Evolutionary conservation across 2,797 vertebrate genomes (phyloP).

Genomic region (Mormyrus proboscirostris): DNA sequence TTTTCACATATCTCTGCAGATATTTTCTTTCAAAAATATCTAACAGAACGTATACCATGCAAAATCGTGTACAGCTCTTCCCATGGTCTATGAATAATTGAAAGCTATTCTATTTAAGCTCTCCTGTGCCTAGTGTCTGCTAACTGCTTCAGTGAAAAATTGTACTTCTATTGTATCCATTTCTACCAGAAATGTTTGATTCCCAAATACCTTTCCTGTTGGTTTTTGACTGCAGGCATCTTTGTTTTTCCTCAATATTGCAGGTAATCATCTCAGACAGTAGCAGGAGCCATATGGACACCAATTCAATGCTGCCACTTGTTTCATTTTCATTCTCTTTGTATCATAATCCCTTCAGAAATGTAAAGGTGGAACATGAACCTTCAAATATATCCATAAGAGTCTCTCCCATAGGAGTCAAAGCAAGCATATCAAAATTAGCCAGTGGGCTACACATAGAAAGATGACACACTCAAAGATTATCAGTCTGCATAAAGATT

Average conservation of each 20-base stretch:
- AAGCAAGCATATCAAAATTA: background rate
- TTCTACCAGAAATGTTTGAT: background rate
- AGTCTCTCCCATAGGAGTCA: background rate
- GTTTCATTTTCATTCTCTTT: background rate
- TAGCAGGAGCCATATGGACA: background rate
- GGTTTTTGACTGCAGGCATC: background rate
- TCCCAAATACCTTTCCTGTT: background rate
- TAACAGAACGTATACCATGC: background rate
- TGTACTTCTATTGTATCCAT: slow-evolving; percentile 13
- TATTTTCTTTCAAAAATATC: background rate
- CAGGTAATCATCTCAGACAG: background rate
- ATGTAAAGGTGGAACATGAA: background rate
- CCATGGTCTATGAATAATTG: slow-evolving; percentile 34
- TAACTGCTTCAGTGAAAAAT: slow-evolving; percentile 16
- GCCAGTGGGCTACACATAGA: background rate
- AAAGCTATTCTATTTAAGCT: slow-evolving; percentile 41
- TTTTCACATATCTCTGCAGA: background rate
- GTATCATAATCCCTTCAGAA: background rate
- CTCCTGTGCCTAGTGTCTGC: slow-evolving; percentile 19
- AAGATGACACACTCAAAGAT: background rate
- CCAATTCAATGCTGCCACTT: background rate
- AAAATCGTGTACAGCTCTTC: background rate
- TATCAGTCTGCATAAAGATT: background rate
- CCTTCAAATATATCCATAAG: background rate
- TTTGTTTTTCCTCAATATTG: background rate